Base-by-base conservation (phyloP, 2,113 vertebrate species). In the Callipepla squamata region DNA sequence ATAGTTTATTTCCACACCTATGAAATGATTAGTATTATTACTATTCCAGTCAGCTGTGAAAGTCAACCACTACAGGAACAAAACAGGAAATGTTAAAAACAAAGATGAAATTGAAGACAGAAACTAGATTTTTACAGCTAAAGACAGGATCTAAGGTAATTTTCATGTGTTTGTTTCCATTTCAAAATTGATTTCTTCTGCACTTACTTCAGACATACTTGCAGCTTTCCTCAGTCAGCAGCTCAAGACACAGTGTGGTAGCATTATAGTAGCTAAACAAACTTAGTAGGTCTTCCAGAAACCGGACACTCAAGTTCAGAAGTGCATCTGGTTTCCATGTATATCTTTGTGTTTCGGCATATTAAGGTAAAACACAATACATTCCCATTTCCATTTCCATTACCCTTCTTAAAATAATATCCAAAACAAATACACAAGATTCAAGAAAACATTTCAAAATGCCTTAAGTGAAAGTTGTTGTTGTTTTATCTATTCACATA, bases 381-480 rank as follows among this genome's bases (percentile, higher is more conserved):
- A 3, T 81, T 81, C 42, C 40, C 40, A 40, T 40, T 40, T 13
- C 12, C 55, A 12, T 2, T 72, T 7, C 28, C 8, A 25, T 18
- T 38, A 4, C 1, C 6, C 1, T 45, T 50, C 55, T 14, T 23
- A 61, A 79, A 79, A 68, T 2, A 44, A 76, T 7, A 1, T 2
- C 2, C 11, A 63, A 19, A 4, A 2, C 1, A 93, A 80, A 58
- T 22, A 40, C 51, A 59, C 3, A 66, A 67, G 77, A 66, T 26
- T 7, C 14, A 77, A 79, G 11, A 36, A 83, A 61, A 44, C 20
- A 47, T 61, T 77, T 74, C 2, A 2, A 59, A 66, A 30, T 65
- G 6, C 0, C 4, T 5, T 14, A 19, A 0, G 2, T 51, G 26
- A 69, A 77, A 86, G 69, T 51, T 58, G 0, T 32, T 57, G 7